Base-by-base conservation (phyloP, 2,888 invertebrate species). In the Tenthredo amoena region DNA sequence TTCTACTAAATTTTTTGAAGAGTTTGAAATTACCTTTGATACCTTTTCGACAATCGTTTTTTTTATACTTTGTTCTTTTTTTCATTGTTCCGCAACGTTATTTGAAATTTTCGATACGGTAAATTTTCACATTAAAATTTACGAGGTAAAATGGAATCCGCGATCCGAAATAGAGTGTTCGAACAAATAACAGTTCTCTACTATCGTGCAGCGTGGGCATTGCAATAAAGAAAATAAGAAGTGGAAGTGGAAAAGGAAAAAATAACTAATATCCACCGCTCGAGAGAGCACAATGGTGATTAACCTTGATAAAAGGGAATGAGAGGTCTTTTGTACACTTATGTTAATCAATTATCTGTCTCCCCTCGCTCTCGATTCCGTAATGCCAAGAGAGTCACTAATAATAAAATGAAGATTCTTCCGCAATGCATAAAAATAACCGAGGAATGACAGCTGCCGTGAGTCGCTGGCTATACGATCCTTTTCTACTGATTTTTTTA, bases 371-470 rank as follows among this genome's bases (percentile, higher is more conserved):
- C 58, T 31, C 58, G 79, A 62, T 81, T 37, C 58, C 81, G 81
- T 62, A 40, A 62, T 40, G 40, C 62, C 50, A 55, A 37, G 58
- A 62, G 40, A 21, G 62, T 50, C 34, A 81, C 81, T 81, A 81
- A 81, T 81, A 81, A 81, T 81, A 81, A 81, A 81, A 62, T 81
- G 81, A 81, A 81, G 58, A 81, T 81, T 81, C 62, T 81, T 81
- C 81, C 81, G 81, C 81, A 81, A 81, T 81, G 81, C 26, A 81
- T 62, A 81, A 81, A 81, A 81, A 81, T 81, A 81, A 81, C 81
- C 79, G 34, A 62, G 81, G 47, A 81, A 62, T 81, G 81, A 81
- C 81, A 81, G 81, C 81, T 81, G 81, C 81, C 26, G 37, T 40
- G 58, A 81, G 55, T 21, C 62, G 62, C 31, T 15, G 10, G 81